These are phyloP conservation scores for Pseudomyrmex flavicornis DNA, from an alignment of 1,140 invertebrate genomes.

Conservation along the genomic window DNA sequence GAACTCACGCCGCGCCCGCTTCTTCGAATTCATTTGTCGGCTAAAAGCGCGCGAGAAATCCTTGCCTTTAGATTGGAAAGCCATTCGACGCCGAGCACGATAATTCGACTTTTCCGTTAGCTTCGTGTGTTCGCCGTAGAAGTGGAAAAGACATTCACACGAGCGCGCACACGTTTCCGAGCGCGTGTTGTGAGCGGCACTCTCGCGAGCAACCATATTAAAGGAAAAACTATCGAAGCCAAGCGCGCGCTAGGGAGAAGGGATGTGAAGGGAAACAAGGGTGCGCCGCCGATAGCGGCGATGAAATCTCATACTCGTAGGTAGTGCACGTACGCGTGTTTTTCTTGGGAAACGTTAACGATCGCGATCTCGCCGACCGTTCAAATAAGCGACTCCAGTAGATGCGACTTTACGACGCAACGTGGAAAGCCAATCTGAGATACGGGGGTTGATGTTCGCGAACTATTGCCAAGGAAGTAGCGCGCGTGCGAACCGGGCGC, in stretches of 20 bases:
- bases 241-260: background rate
- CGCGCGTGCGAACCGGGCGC: conserved; percentile 21
- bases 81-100: conserved; percentile 57
- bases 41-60: conserved; percentile 70
- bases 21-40: conserved; percentile 70
- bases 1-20: background rate
- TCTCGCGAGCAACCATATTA: conserved; percentile 38
- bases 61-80: conserved; percentile 67
- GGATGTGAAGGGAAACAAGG: background rate
- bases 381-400: conserved; percentile 46
- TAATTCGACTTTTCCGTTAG: conserved; percentile 72
- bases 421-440: conserved; percentile 25
- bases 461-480: conserved; percentile 1
- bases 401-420: conserved; percentile 38
- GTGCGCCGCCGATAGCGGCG: conserved; percentile 19
- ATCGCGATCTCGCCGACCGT: conserved; percentile 39
- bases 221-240: conserved; percentile 24
- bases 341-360: conserved; percentile 28
- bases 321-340: conserved; percentile 17
- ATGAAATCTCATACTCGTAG: conserved; percentile 41
- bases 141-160: conserved; percentile 52
- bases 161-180: conserved; percentile 16
- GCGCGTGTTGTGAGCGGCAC: background rate
- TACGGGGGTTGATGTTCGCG: conserved; percentile 17
- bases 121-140: conserved; percentile 39